Conservation (phyloP, 92 coral and sea anemone species). For the Anthopleura xanthogrammica region DNA sequence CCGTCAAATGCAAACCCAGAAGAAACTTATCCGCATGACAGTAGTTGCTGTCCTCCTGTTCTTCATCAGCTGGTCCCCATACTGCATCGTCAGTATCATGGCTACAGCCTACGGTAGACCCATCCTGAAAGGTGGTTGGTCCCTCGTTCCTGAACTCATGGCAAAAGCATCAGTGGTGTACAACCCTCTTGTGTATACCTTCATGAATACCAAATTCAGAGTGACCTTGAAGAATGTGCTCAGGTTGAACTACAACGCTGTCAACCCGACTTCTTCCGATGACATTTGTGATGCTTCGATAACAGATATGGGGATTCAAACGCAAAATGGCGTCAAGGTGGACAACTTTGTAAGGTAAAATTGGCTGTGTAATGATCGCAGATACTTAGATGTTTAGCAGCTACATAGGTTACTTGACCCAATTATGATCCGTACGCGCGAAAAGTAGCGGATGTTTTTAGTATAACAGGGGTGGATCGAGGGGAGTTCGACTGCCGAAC, state of each 20-base stretch:
- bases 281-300: neutral
- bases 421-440: no score
- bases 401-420: no score
- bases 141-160: constrained; percentile 40
- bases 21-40: constrained; percentile 41
- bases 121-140: constrained; percentile 14
- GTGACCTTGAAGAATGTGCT: constrained; percentile 40
- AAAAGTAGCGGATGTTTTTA: no score
- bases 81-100: constrained; percentile 46
- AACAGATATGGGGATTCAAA: neutral
- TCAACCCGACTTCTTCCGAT: neutral
- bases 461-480: no score
- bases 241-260: constrained; percentile 23
- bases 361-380: no score
- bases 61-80: constrained; percentile 70
- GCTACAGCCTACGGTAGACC: constrained; percentile 35
- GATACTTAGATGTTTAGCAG: no score
- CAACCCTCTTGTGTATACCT: constrained; percentile 58
- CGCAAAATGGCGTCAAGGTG: neutral
- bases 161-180: constrained; percentile 63
- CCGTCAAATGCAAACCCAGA: constrained; percentile 34
- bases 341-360: neutral
- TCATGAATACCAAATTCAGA: constrained; percentile 60
- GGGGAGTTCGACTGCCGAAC: no score
- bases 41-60: constrained; percentile 48